Base-by-base conservation (phyloP, 1,140 invertebrate species). In the Hyles vespertilio region DNA sequence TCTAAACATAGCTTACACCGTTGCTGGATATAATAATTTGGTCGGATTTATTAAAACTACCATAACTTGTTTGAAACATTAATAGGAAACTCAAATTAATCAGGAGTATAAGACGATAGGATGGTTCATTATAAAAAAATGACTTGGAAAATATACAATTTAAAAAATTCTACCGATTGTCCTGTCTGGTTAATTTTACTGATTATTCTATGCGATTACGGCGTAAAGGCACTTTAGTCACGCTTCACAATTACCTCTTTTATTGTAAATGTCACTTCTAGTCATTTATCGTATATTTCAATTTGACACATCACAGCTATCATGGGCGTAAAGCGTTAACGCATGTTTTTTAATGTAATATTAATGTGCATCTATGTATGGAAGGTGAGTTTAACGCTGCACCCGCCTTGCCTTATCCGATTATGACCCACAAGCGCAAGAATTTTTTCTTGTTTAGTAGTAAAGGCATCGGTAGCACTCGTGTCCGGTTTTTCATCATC, bases 251-350 rank as follows among this genome's bases (percentile, higher is more conserved):
- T 71, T 68, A 68, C 48, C 36, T 56, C 51, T 46, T 67, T 67
- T 66, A 70, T 72, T 76, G 69, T 75, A 72, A 69, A 65, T 70
- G 72, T 79, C 77, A 77, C 36, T 67, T 65, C 51, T 58, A 56
- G 65, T 52, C 59, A 54, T 51, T 51, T 47, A 49, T 62, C 51
- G 56, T 67, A 72, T 76, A 79, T 79, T 79, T 82, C 81, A 82
- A 75, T 79, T 79, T 79, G 73, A 81, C 78, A 81, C 76, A 79
- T 84, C 68, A 61, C 63, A 61, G 59, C 56, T 47, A 48, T 56
- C 54, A 47, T 33, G 6, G 22, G 57, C 63, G 65, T 61, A 54
- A 59, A 58, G 45, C 44, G 54, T 54, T 54, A 57, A 70, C 62
- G 60, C 63, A 59, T 61, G 68, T 70, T 65, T 51, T 40, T 65